Evolutionary conservation across 2,888 invertebrate species (phyloP), one percentile per base, ranked within the genome.

Genomic region (Conops quadrifasciatus): DNA sequence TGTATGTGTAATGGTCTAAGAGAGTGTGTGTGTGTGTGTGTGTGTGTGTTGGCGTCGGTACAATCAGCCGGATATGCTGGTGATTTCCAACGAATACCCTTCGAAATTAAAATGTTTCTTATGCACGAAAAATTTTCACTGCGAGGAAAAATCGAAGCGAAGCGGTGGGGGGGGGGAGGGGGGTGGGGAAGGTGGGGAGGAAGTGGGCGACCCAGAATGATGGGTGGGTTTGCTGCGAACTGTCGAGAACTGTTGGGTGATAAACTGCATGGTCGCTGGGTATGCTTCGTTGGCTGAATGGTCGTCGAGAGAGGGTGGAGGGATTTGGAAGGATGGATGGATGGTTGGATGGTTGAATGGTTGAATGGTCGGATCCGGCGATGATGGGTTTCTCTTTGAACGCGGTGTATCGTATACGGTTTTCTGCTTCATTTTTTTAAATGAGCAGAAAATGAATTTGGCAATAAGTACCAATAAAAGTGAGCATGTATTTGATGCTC

Each of bases 71-170:
- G 63, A 24, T 63, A 21, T 69, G 49, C 51, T 59, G 65, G 80
- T 81, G 77, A 81, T 81, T 80, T 79, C 76, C 78, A 78, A 76
- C 76, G 79, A 70, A 75, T 75, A 76, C 76, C 78, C 77, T 78
- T 81, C 78, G 78, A 81, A 81, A 80, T 81, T 81, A 80, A 81
- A 80, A 81, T 80, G 81, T 78, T 80, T 80, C 80, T 77, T 79
- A 80, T 80, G 80, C 80, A 80, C 81, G 80, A 80, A 75, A 80
- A 78, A 80, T 75, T 79, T 77, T 67, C 36, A n/a, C 43, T 9
- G 19, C n/a, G n/a, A 21, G 21, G 24, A 21, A n/a, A n/a, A 21
- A 15, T 21, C 53, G 24, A 56, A 49, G n/a, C n/a, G 19, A 49
- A 21, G 53, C 21, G 4, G 19, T 11, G 2, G 2, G 1, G 30